phyloP scores from a whole-genome alignment of 37 sponge, comb jelly and placozoan genomes.

The Hormiphora californensis region DNA sequence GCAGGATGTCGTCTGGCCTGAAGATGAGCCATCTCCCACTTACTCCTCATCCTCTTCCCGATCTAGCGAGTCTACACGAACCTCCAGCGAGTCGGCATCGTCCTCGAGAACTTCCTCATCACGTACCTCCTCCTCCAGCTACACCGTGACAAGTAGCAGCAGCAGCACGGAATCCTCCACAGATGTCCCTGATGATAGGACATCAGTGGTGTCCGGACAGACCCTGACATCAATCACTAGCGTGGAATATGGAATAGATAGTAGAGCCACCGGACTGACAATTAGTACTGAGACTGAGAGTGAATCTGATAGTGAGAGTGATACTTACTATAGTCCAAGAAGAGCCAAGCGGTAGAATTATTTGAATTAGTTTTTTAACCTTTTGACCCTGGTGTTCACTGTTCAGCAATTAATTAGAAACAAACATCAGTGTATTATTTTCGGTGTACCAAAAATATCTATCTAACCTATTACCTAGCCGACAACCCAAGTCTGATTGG shows the following conservation, averaged over 20 bases:
- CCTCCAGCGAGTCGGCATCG: neutral
- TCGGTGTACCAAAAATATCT: neutral
- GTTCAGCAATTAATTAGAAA: no score
- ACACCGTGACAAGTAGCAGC: neutral
- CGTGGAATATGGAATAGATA: neutral
- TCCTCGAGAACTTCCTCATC: neutral
- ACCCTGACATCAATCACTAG: neutral
- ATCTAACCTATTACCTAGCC: no score
- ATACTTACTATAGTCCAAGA: neutral
- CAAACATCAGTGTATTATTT: no score
- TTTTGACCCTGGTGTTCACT: no score
- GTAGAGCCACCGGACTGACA: neutral
- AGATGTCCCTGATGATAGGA: neutral
- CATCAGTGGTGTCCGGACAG: conserved; percentile 6
- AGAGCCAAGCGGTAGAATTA: no score
- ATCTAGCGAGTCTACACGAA: neutral
- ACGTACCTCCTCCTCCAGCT: neutral
- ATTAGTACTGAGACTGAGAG: neutral
- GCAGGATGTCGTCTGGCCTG: neutral
- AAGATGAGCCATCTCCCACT: neutral
- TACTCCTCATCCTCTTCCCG: neutral
- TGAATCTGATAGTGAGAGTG: neutral
- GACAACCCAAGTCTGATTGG: neutral
- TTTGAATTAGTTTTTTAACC: no score
- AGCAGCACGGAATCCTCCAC: neutral